Evolutionary conservation across 2,888 invertebrate species (phyloP).

Genomic region (Eupithecia pulchellata): DNA sequence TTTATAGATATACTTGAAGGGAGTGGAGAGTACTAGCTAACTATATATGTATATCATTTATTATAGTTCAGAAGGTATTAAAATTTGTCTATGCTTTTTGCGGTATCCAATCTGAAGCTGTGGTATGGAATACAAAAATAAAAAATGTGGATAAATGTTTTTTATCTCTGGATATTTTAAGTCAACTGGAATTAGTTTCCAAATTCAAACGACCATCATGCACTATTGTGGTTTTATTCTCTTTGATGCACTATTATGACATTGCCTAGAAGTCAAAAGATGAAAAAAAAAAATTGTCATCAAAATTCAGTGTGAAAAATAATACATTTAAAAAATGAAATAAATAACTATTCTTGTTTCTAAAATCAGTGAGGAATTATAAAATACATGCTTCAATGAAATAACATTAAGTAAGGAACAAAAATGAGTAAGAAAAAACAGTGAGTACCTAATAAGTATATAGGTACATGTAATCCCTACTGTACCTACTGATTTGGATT

Average conservation of each 20-base stretch:
- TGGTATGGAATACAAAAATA: not conserved
- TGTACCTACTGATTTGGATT: not conserved
- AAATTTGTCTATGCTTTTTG: not conserved
- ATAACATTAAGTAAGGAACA: not conserved
- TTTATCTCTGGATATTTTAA: slow-evolving; percentile 15
- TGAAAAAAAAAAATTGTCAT: slow-evolving; percentile 11
- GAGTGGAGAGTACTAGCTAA: no score
- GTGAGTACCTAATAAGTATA: slow-evolving; percentile 48
- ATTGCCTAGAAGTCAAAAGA: slow-evolving; percentile 10
- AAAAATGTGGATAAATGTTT: not conserved
- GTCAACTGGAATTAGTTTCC: slow-evolving; percentile 27
- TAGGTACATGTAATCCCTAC: not conserved
- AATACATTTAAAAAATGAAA: slow-evolving; percentile 9
- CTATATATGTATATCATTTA: no score
- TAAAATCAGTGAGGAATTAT: not conserved
- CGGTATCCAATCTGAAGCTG: not conserved
- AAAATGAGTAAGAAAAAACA: slow-evolving; percentile 58
- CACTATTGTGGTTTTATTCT: no score
- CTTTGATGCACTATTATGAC: no score
- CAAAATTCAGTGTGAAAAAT: slow-evolving; percentile 43
- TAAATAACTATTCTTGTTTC: not conserved
- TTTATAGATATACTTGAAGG: no score
- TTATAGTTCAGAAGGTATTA: no score
- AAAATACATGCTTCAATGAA: not conserved
- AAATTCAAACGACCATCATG: slow-evolving; percentile 31